phyloP scores from a whole-genome alignment of 2,888 invertebrate genomes.

The Synergus umbraculus region DNA sequence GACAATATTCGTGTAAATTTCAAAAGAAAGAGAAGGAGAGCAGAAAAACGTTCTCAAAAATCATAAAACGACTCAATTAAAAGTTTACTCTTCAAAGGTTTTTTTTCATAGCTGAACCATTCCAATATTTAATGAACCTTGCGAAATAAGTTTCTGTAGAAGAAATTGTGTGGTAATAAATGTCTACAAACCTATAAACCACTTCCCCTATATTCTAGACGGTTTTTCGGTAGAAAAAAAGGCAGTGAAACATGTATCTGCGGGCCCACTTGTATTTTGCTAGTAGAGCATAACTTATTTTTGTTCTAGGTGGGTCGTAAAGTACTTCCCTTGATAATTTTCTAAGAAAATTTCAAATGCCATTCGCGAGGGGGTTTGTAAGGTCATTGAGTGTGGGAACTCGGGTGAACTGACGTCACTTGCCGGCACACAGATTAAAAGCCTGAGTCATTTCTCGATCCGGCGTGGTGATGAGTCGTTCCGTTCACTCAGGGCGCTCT shows the following conservation, averaged over 20 bases:
- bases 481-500: constrained; percentile 64
- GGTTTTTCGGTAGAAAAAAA: constrained; percentile 6
- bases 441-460: constrained; percentile 71
- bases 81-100: background rate
- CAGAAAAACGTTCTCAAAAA: too few species aligned
- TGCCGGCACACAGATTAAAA: constrained; percentile 59
- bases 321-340: constrained; percentile 25
- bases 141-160: background rate
- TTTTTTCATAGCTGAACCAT: background rate
- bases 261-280: constrained; percentile 17
- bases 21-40: too few species aligned
- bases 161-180: background rate
- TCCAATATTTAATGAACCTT: background rate
- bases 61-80: background rate
- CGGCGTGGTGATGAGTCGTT: constrained; percentile 70
- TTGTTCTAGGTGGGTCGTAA: constrained; percentile 23
- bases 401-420: constrained; percentile 67
- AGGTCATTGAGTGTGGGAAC: constrained; percentile 74
- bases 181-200: constrained; percentile 26
- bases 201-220: background rate
- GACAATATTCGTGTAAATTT: too few species aligned
- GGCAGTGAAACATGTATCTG: constrained; percentile 18
- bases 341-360: constrained; percentile 45
- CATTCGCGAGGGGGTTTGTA: constrained; percentile 60
- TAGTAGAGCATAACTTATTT: constrained; percentile 36